These are phyloP conservation scores for Arvicanthis niloticus DNA, from an alignment of 2,113 vertebrate species.

Conservation along the genomic window DNA sequence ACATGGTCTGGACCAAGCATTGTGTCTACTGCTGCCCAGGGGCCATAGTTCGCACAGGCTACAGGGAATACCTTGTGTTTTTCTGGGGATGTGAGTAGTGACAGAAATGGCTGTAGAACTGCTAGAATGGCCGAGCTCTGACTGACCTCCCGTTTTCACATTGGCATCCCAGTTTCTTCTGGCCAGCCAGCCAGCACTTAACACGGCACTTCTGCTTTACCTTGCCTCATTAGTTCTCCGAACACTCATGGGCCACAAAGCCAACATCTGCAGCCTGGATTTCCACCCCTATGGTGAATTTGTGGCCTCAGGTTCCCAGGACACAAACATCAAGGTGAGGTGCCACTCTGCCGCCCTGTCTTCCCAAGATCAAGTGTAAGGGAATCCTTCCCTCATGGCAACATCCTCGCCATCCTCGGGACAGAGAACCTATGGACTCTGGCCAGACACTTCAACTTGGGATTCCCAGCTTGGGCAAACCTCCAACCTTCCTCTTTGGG, in stretches of 20 bases:
- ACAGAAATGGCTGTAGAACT: neutral
- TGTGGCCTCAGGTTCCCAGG: slow-evolving; percentile 95
- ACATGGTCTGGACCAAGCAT: rapidly evolving
- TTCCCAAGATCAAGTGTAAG: neutral
- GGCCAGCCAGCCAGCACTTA: rapidly evolving
- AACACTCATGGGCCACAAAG: slow-evolving; percentile 95
- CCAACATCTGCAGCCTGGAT: slow-evolving; percentile 95
- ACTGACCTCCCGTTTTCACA: neutral
- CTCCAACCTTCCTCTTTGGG: neutral
- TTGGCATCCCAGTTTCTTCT: neutral
- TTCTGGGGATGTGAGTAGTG: neutral
- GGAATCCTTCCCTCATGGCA: neutral
- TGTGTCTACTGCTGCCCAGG: neutral
- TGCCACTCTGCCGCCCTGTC: rapidly evolving
- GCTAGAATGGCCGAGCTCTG: no score
- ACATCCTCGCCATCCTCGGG: neutral
- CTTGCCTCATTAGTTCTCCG: slow-evolving; percentile 90
- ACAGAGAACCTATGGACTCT: neutral
- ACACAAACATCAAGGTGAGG: slow-evolving; percentile 97
- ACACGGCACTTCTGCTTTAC: neutral
- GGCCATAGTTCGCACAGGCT: neutral
- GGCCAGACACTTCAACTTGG: neutral
- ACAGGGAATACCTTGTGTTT: rapidly evolving
- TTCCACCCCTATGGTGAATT: slow-evolving; percentile 96
- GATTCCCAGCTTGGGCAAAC: neutral